Conservation (phyloP, 1,140 invertebrate species). For the Trachymyrmex septentrionalis region DNA sequence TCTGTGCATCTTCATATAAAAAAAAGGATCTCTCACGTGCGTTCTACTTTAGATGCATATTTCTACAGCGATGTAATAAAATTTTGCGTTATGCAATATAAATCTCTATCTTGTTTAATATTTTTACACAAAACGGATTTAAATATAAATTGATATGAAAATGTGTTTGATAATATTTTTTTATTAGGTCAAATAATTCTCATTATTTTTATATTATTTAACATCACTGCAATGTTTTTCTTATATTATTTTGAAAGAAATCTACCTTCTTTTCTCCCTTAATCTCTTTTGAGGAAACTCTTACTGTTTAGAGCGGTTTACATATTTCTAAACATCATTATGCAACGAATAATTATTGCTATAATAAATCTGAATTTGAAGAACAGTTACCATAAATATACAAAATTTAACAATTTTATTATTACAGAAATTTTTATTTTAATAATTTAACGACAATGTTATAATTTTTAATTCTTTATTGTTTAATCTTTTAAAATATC, state of each 20-base stretch:
- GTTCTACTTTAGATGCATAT: slow-evolving; percentile 50
- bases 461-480: background rate
- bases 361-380: background rate
- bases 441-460: background rate
- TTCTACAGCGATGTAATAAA: background rate
- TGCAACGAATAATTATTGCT: background rate
- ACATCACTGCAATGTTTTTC: background rate
- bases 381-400: background rate
- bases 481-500: background rate
- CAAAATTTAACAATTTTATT: background rate
- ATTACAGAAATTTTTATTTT: background rate
- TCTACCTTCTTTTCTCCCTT: background rate
- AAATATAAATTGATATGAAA: background rate
- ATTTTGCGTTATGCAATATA: slow-evolving; percentile 41
- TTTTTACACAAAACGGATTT: background rate
- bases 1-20: slow-evolving; percentile 34
- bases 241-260: background rate
- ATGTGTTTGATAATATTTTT: background rate
- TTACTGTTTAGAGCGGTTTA: too few species aligned
- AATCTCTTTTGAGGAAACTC: background rate
- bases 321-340: too few species aligned
- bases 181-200: background rate
- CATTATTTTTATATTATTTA: background rate
- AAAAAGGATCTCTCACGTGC: background rate
- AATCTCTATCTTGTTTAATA: slow-evolving; percentile 9